Evolutionary conservation across 2,113 vertebrate species (phyloP).

Genomic region (Plectropomus leopardus): DNA sequence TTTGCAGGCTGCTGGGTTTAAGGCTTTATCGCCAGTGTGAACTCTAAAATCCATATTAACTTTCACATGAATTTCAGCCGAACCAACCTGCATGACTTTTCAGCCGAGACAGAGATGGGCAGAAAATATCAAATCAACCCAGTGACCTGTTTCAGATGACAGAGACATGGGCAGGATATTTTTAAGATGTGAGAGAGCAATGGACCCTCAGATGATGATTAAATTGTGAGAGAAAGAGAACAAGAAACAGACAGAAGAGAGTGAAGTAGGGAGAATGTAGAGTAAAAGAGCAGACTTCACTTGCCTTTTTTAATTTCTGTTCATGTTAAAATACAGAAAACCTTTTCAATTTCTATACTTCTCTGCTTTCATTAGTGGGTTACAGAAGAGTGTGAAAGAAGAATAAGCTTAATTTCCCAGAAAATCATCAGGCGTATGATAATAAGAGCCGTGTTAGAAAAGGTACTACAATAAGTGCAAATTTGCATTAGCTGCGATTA

Average conservation of each 20-base stretch:
- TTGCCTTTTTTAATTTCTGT: background rate
- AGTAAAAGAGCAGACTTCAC: background rate
- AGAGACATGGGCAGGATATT: constrained; percentile 3
- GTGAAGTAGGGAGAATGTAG: too few relatives aligned
- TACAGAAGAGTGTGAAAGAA: background rate
- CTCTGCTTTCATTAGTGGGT: background rate
- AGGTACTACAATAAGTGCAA: too few relatives aligned
- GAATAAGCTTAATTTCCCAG: background rate
- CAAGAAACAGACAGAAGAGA: background rate
- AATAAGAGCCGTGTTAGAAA: background rate
- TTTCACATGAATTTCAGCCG: background rate
- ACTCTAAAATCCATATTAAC: constrained; percentile 6
- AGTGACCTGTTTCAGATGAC: background rate
- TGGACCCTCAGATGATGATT: background rate
- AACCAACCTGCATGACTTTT: constrained; percentile 12
- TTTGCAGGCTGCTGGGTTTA: background rate
- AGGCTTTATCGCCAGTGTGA: constrained; percentile 7
- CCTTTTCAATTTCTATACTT: too few relatives aligned
- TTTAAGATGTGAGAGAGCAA: background rate
- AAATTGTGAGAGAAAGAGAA: background rate
- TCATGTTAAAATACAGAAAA: background rate
- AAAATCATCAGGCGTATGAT: background rate
- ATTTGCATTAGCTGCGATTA: too few relatives aligned
- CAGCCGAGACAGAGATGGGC: background rate
- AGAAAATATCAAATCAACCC: constrained; percentile 18